Conservation (phyloP, 2,797 vertebrate species). For the Pampus argenteus region DNA sequence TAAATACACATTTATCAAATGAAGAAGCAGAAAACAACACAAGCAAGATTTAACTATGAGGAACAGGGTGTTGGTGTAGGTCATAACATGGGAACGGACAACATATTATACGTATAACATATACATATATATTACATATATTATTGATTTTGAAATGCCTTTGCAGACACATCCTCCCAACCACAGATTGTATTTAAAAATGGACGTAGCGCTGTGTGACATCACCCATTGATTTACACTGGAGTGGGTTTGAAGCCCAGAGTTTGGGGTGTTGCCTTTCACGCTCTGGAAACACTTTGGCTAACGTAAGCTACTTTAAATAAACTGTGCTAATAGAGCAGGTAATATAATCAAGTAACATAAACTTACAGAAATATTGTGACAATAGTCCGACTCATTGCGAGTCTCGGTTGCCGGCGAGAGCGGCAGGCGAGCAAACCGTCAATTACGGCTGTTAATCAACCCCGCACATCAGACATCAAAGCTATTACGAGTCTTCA, state of each 20-base stretch:
- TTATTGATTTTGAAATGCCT: neutral
- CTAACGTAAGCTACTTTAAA: neutral
- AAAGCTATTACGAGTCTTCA: neutral
- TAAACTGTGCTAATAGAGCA: neutral
- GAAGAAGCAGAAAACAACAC: neutral
- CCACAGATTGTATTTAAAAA: neutral
- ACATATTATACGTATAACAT: too few relatives aligned
- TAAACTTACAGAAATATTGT: neutral
- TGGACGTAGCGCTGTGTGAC: neutral
- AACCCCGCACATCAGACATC: too few relatives aligned
- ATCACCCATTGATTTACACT: neutral
- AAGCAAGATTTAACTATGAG: neutral
- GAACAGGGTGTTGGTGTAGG: neutral
- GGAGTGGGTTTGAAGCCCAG: neutral
- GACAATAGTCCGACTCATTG: neutral
- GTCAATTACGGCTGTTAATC: too few relatives aligned
- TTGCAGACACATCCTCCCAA: neutral
- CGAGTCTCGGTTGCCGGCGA: too few relatives aligned
- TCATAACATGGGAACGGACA: neutral
- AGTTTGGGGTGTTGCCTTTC: neutral
- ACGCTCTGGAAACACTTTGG: neutral
- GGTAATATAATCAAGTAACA: neutral
- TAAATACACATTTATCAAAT: slow-evolving; percentile 11
- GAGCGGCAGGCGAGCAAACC: too few relatives aligned
- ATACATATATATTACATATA: too few relatives aligned